These are phyloP conservation scores for Ennomos quercinarius DNA, from an alignment of 2,888 invertebrate genomes.

Conservation along the genomic window DNA sequence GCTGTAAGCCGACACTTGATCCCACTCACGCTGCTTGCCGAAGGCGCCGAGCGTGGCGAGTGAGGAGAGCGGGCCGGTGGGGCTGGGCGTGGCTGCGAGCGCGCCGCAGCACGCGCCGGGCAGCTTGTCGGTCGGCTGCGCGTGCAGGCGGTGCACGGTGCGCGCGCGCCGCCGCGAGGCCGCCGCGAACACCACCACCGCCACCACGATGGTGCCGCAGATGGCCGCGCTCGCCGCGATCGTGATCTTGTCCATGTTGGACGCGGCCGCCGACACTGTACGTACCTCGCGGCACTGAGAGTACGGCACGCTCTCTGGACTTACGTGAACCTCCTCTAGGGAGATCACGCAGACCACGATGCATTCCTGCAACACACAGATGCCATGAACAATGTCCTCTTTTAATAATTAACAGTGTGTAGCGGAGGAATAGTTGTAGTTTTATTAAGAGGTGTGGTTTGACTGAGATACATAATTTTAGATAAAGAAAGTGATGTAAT, in stretches of 20 bases:
- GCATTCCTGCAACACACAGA: slow-evolving; percentile 88
- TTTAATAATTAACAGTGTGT: too few species aligned
- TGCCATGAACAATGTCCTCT: too few species aligned
- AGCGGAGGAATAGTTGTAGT: too few species aligned
- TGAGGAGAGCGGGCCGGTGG: slow-evolving; percentile 92
- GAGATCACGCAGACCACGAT: slow-evolving; percentile 97
- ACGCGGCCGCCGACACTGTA: slow-evolving; percentile 92
- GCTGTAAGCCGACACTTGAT: slow-evolving; percentile 94
- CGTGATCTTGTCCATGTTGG: slow-evolving; percentile 97
- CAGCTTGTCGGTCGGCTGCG: slow-evolving; percentile 89
- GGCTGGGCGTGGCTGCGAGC: slow-evolving; percentile 90
- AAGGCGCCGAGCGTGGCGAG: slow-evolving; percentile 94
- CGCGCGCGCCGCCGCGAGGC: slow-evolving; percentile 92
- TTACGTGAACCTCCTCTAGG: slow-evolving; percentile 94
- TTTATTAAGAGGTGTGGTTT: too few species aligned
- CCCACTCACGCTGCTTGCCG: slow-evolving; percentile 92
- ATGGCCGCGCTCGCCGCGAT: slow-evolving; percentile 97
- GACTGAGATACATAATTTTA: too few species aligned
- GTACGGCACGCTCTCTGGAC: slow-evolving; percentile 94
- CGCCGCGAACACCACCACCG: slow-evolving; percentile 95
- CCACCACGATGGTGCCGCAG: slow-evolving; percentile 95
- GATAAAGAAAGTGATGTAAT: too few species aligned
- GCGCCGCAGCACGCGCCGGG: slow-evolving; percentile 93
- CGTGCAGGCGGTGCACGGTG: slow-evolving; percentile 90
- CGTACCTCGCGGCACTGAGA: slow-evolving; percentile 95